phyloP scores from a whole-genome alignment of 1,140 invertebrate species.

The Micrasema longulum region DNA sequence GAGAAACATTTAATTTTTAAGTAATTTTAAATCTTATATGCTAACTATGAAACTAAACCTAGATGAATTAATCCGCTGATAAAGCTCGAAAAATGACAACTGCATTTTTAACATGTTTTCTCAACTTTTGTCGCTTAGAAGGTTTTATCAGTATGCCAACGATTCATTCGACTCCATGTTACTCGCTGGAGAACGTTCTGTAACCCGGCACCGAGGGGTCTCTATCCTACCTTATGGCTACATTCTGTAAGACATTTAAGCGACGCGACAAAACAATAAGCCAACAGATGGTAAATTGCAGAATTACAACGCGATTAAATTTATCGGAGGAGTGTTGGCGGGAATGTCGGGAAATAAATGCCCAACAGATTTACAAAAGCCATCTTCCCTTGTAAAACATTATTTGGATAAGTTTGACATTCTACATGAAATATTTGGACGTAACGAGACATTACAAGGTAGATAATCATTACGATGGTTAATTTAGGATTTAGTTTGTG shows the following conservation, averaged over 20 bases:
- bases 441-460: no score
- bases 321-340: constrained; percentile 26
- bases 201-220: not conserved
- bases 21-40: no score
- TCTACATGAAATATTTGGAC: constrained; percentile 9
- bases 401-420: constrained; percentile 10
- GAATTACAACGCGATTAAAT: constrained; percentile 38
- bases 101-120: no score
- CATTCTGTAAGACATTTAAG: constrained; percentile 40
- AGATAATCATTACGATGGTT: no score
- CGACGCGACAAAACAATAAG: constrained; percentile 41
- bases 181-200: not conserved
- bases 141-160: no score
- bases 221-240: constrained; percentile 22
- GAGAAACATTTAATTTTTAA: no score
- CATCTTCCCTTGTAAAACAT: constrained; percentile 25
- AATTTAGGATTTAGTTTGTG: no score
- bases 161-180: not conserved
- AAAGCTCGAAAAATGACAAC: no score
- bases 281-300: constrained; percentile 41
- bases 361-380: constrained; percentile 23
- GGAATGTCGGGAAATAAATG: constrained; percentile 34
- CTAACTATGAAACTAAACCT: no score
- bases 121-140: no score
- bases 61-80: no score